Percentiles rank a stretch among this genome's conserved stretches.
phyloP scores from a whole-genome alignment of 2,888 invertebrate species.

The Dryomyza anilis region DNA sequence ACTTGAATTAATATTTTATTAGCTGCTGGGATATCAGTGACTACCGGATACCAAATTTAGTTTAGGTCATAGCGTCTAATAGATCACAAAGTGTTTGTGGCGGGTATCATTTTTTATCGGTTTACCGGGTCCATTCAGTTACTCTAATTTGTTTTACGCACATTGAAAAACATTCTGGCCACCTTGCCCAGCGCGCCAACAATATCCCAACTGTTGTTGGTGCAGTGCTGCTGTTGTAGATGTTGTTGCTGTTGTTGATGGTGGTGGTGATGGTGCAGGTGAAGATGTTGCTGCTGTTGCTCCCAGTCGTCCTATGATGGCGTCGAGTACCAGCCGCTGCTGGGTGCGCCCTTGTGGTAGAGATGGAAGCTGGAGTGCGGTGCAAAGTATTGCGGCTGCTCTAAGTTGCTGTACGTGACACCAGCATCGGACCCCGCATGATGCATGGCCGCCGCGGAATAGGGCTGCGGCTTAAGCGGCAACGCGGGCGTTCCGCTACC shows the following conservation, averaged over 20 bases:
- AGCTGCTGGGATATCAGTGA: too few relatives aligned
- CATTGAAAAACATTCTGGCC: slow-evolving; percentile 55
- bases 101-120: too few relatives aligned
- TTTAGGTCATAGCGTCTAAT: too few relatives aligned
- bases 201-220: slow-evolving; percentile 50
- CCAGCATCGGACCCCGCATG: slow-evolving; percentile 70
- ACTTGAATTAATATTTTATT: too few relatives aligned
- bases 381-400: slow-evolving; percentile 86
- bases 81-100: too few relatives aligned
- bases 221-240: slow-evolving; percentile 9
- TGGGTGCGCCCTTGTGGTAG: slow-evolving; percentile 76
- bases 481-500: slow-evolving; percentile 68
- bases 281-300: slow-evolving; percentile 15
- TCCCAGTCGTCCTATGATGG: slow-evolving; percentile 70
- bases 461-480: slow-evolving; percentile 89
- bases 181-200: slow-evolving; percentile 54
- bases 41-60: too few relatives aligned
- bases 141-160: slow-evolving; percentile 45
- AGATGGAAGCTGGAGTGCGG: slow-evolving; percentile 83
- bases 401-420: slow-evolving; percentile 68
- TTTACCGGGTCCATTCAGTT: background rate
- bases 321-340: slow-evolving; percentile 79
- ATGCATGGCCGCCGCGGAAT: slow-evolving; percentile 72
- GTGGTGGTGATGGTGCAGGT: slow-evolving; percentile 19
- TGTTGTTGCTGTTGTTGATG: slow-evolving; percentile 25